Conservation (phyloP, 2,888 invertebrate genomes). For the Dusona sp. region DNA sequence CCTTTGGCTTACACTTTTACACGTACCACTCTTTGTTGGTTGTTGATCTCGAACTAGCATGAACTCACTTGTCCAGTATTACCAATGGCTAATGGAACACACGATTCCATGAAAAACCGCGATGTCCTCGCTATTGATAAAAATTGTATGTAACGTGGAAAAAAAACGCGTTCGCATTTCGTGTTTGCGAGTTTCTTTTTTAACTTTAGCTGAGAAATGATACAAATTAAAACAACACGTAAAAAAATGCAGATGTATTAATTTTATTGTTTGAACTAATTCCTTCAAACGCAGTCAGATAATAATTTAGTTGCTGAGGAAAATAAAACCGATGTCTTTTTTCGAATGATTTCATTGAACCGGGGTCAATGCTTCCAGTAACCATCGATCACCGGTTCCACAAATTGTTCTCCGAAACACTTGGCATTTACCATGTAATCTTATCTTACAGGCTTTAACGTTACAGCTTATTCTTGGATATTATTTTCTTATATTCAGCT, state of each 20-base stretch:
- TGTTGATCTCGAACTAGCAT: slow-evolving; percentile 57
- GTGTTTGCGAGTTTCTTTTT: background rate
- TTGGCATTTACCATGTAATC: slow-evolving; percentile 20
- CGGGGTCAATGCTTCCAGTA: background rate
- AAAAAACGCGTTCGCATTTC: background rate
- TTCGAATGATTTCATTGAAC: background rate
- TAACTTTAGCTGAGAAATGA: background rate
- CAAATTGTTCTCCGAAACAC: background rate
- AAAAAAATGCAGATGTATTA: background rate
- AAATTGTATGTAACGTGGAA: slow-evolving; percentile 12
- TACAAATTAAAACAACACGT: background rate
- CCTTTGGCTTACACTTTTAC: slow-evolving; percentile 38
- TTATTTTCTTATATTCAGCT: slow-evolving; percentile 29
- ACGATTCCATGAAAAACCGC: slow-evolving; percentile 47
- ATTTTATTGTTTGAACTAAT: background rate
- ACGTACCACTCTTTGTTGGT: slow-evolving; percentile 50
- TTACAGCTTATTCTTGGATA: slow-evolving; percentile 15
- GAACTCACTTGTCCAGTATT: slow-evolving; percentile 33
- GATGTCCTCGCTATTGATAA: slow-evolving; percentile 21
- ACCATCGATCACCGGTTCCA: background rate
- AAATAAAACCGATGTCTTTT: background rate
- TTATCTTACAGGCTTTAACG: slow-evolving; percentile 13
- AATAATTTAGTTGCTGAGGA: background rate
- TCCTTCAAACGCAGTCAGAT: background rate
- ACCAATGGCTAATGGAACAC: slow-evolving; percentile 44